Base-by-base conservation (phyloP, 2,888 invertebrate species). In the Drosophila borealis region DNA sequence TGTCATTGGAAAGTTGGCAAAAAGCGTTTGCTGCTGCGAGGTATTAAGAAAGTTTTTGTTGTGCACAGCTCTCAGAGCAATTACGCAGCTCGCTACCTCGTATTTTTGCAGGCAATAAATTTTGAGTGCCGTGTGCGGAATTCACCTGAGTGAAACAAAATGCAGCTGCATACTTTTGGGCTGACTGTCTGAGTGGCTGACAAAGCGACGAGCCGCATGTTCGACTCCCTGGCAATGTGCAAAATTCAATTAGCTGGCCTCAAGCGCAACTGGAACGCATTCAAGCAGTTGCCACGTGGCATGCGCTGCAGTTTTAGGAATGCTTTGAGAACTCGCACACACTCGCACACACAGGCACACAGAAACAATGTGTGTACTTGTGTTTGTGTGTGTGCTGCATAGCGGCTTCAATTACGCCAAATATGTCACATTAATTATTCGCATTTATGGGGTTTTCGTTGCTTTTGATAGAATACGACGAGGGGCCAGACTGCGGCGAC, bases 341-440 rank as follows among this genome's bases (percentile, higher is more conserved):
- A 59, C 49, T 44, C 56, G 51, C 19, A 65, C 14, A 8, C 34
- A 8, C 44, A 6, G n/a, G 2, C 37, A 34, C 25, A 44, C n/a
- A 3, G 14, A 41, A 17, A 6, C 10, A 17, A 17, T 54, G 37
- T 37, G 17, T 41, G 9, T 56, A 34, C 19, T n/a, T 53, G 45
- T 51, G 59, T 41, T 10, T 62, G 53, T 65, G 66, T 65, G 63
- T 65, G 45, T 51, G 81, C 64, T 70, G 70, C 80, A 86, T 86
- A 73, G 61, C 65, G 66, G 80, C 78, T 70, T 82, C 86, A 88
- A 83, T 83, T 83, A 85, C 77, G 81, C 66, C 74, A 68, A 85
- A 88, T 87, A 89, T 85, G 84, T 88, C 87, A 85, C 84, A 85
- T 89, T 88, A 86, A 86, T 89, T 86, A 84, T 81, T 80, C 84